Percentiles rank a stretch among this genome's conserved stretches.
These are phyloP conservation scores for Condylura cristata DNA, from an alignment of 2,113 vertebrate species.

Conservation along the genomic window DNA sequence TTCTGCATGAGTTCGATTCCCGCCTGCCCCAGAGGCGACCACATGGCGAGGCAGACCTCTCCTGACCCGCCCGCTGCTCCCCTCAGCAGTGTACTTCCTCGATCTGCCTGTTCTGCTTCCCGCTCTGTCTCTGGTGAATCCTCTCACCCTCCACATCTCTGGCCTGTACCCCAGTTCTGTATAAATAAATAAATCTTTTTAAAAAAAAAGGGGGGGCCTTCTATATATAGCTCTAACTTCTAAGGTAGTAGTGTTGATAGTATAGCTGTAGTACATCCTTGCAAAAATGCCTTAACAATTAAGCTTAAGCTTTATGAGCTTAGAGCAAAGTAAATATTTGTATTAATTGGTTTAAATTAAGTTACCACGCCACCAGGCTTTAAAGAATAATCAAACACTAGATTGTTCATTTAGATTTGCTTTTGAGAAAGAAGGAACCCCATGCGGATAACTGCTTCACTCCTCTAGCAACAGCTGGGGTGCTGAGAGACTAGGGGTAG, in stretches of 20 bases:
- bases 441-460: neutral
- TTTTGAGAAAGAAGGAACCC: neutral
- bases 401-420: neutral
- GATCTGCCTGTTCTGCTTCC: no score
- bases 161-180: no score
- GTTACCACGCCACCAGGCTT: slow-evolving; percentile 5
- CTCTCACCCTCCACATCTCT: no score
- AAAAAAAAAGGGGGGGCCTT: no score
- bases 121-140: no score
- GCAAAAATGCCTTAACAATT: neutral
- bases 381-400: neutral
- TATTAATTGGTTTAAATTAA: slow-evolving; percentile 49
- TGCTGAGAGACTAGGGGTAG: neutral
- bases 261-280: neutral
- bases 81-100: no score
- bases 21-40: no score
- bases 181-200: no score
- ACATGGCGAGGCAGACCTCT: no score
- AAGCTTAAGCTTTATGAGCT: neutral
- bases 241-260: neutral
- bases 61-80: no score
- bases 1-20: no score
- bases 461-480: neutral
- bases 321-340: slow-evolving; percentile 33
- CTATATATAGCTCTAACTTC: neutral